Base-by-base conservation (phyloP, 2,113 vertebrate species). In the Sorex araneus region DNA sequence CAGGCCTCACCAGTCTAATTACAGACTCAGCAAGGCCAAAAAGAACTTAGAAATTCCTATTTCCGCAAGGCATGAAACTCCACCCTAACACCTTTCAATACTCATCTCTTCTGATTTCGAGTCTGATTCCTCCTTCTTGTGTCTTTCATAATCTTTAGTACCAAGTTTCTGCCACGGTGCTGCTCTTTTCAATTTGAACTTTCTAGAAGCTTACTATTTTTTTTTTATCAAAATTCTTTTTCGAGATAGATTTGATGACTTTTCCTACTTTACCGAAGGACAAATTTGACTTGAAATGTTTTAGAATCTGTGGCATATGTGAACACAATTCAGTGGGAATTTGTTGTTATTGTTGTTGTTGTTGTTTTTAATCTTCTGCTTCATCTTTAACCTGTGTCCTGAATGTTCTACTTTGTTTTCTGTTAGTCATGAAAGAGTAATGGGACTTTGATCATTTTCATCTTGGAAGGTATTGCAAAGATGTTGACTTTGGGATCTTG, bases 401-500 rank as follows among this genome's bases (percentile, higher is more conserved):
- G 71, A 95, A 92, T 80, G 77, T 11, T 67, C 45, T 18, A 70
- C 54, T 93, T 79, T 88, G 89, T 86, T 84, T 93, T 93, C 92
- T 93, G 12, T 80, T 88, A 95, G 83, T 92, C 89, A 43, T 15
- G 50, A 78, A 79, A 78, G 69, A 87, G 80, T 86, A 87, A 94
- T 92, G 77, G 64, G 92, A 84, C 89, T 89, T 93, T 91, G 73
- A 89, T 92, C 34, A 13, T 87, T 95, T 91, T 93, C 93, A 69
- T 84, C 85, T 95, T 90, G 94, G 87, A 95, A 92, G 73, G 32
- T 85, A 75, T 91, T 89, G 74, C 28, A 0, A 92, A 95, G 86
- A 93, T 91, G 91, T 95, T 95, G 95, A 94, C 93, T 96, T 95
- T 95, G 94, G 89, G 94, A 93, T 95, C 94, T 84, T 88, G 83